Conservation (phyloP, 2,797 vertebrate species). For the Sebastes oblongus region DNA sequence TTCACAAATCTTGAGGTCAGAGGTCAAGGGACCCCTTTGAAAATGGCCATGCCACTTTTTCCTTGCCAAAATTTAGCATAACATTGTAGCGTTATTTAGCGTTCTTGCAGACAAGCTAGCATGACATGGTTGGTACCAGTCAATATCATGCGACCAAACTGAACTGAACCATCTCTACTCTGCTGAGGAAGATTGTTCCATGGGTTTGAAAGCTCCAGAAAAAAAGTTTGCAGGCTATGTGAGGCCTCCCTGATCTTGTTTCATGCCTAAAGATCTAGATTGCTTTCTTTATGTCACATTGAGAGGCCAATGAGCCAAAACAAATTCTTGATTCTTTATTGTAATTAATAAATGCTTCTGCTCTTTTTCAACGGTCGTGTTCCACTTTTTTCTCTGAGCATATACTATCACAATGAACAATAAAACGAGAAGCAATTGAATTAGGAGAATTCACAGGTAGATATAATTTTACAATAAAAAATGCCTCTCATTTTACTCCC, state of each 20-base stretch:
- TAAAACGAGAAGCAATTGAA: neutral
- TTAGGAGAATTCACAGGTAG: neutral
- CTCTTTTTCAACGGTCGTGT: neutral
- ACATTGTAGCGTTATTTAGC: neutral
- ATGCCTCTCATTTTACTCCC: neutral
- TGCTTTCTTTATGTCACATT: neutral
- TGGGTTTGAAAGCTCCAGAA: neutral
- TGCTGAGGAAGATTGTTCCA: neutral
- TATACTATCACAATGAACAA: neutral
- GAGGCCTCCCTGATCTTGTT: neutral
- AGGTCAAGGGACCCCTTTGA: too few species aligned
- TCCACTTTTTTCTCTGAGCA: neutral
- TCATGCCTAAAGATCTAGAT: neutral
- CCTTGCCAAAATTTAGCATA: too few species aligned
- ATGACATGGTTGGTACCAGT: neutral
- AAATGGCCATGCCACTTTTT: neutral
- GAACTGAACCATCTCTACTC: neutral
- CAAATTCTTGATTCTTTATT: neutral
- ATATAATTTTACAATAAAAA: neutral
- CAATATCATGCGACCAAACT: neutral
- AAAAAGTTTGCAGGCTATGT: neutral
- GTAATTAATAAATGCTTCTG: neutral
- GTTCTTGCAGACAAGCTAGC: neutral
- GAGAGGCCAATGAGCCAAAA: neutral
- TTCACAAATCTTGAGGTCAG: neutral